phyloP scores from a whole-genome alignment of 1,140 invertebrate species.

The Penaeus indicus region DNA sequence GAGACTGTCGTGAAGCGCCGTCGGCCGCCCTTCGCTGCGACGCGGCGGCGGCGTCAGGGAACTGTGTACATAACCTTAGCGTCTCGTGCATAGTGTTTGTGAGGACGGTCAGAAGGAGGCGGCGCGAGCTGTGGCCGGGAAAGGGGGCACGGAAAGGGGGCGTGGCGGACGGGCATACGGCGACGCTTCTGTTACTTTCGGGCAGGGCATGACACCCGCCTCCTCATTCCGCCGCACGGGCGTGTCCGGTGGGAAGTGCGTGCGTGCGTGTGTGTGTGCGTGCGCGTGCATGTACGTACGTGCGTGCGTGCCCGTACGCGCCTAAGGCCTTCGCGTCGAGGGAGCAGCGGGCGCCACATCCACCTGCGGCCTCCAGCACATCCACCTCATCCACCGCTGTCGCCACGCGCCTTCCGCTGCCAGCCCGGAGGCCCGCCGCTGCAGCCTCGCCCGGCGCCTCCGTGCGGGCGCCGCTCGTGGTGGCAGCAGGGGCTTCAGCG shows the following conservation, averaged over 20 bases:
- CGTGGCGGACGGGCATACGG: background rate
- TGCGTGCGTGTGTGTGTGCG: background rate
- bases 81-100: slow-evolving; percentile 54
- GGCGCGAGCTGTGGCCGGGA: no score
- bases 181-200: background rate
- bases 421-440: no score
- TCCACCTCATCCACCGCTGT: no score
- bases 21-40: background rate
- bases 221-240: slow-evolving; percentile 1
- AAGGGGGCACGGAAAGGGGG: slow-evolving; percentile 1
- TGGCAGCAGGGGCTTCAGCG: no score
- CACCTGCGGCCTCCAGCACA: no score
- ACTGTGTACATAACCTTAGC: slow-evolving; percentile 53
- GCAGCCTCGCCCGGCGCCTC: no score
- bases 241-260: background rate
- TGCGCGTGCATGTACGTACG: background rate
- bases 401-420: no score
- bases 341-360: no score
- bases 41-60: slow-evolving; percentile 10
- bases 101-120: background rate
- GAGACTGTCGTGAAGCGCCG: slow-evolving; percentile 32
- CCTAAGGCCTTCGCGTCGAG: background rate
- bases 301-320: no score
- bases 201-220: slow-evolving; percentile 45
- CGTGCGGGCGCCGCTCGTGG: no score